These are phyloP conservation scores for Pseudonaja textilis DNA, from an alignment of 2,113 vertebrate genomes.

Conservation along the genomic window DNA sequence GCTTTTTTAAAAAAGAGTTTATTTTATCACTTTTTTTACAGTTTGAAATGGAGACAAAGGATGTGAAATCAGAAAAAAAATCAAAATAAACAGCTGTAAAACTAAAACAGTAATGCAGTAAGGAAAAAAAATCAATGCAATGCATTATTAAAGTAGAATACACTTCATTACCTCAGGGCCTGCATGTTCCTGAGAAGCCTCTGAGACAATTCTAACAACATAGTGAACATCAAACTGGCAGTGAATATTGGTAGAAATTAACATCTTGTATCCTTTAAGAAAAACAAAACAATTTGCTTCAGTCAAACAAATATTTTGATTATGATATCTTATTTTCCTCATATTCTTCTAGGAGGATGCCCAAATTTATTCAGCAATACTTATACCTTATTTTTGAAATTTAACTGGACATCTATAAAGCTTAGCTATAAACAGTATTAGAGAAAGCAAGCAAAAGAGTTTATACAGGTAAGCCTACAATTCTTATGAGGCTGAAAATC, in stretches of 20 bases:
- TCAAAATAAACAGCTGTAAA: neutral
- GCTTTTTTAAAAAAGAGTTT: neutral
- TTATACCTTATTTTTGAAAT: neutral
- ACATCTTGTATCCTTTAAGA: constrained; percentile 20
- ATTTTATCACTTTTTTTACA: neutral
- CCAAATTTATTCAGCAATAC: neutral
- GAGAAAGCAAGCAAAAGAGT: constrained; percentile 16
- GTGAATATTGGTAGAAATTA: constrained; percentile 15
- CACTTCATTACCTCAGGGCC: neutral
- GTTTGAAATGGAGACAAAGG: constrained; percentile 7
- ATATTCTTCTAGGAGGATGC: neutral
- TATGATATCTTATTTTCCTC: neutral
- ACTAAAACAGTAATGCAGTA: neutral
- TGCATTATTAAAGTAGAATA: constrained; percentile 22
- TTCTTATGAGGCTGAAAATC: constrained; percentile 31
- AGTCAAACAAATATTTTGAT: neutral
- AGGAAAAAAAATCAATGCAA: neutral
- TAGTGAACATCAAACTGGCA: constrained; percentile 18
- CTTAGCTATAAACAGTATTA: neutral
- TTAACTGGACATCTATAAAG: neutral
- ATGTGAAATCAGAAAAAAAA: neutral
- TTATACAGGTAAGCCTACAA: constrained; percentile 2
- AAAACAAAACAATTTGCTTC: neutral
- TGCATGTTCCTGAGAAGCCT: constrained; percentile 6
- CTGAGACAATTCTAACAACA: neutral